Conservation (phyloP, 1,140 invertebrate species). For the Heliothis subflexa region DNA sequence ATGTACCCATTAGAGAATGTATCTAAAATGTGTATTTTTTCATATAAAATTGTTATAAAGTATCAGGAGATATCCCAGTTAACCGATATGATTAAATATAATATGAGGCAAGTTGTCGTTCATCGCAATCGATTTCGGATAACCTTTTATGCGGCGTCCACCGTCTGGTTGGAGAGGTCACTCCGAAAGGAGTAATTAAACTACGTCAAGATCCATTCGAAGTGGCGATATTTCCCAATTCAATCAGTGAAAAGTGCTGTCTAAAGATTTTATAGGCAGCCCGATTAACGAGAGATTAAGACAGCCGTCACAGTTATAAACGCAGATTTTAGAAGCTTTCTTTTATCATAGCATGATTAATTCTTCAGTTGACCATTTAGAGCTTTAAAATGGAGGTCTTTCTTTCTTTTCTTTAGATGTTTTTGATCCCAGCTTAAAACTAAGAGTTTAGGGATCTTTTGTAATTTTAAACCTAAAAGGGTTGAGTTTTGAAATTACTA, state of each 20-base stretch:
- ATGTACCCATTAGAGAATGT: too few species aligned
- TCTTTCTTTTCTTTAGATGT: too few species aligned
- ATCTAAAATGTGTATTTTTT: too few species aligned
- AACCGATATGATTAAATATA: conserved; percentile 4
- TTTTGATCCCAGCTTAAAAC: too few species aligned
- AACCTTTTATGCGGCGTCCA: conserved; percentile 16
- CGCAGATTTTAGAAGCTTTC: background rate
- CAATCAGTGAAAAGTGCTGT: conserved; percentile 5
- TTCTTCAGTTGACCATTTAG: background rate
- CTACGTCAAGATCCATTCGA: background rate
- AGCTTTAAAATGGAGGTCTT: too few species aligned
- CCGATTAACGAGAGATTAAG: conserved; percentile 7
- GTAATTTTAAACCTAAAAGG: too few species aligned
- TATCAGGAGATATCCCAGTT: too few species aligned
- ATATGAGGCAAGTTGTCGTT: conserved; percentile 6
- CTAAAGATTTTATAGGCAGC: conserved; percentile 13
- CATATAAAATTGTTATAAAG: too few species aligned
- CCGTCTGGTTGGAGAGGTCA: conserved; percentile 1
- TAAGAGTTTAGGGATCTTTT: too few species aligned
- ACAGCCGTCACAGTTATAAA: background rate
- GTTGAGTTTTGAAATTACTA: too few species aligned
- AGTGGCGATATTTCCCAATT: background rate
- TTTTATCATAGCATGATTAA: background rate
- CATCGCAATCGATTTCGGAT: conserved; percentile 13
- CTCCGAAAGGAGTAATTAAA: background rate